A percentile compares a stretch with the other conserved stretches of the same genome.
These are phyloP conservation scores for Alsophila aescularia DNA, from an alignment of 2,888 invertebrate genomes.

Conservation along the genomic window DNA sequence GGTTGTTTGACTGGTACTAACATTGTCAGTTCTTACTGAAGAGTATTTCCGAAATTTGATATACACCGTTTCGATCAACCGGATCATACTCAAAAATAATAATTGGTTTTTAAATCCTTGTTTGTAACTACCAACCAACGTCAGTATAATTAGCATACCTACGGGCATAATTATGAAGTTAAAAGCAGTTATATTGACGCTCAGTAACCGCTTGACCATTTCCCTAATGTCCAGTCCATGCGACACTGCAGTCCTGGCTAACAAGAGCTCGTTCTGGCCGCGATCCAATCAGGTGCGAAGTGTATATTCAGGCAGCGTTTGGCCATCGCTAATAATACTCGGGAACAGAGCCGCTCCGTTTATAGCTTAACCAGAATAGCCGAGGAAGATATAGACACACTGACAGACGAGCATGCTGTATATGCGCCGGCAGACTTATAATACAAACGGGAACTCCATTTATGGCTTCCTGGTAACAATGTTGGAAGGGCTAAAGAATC, in stretches of 20 bases:
- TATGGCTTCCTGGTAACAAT: conserved; percentile 45
- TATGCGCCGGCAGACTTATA: conserved; percentile 50
- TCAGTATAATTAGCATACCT: background rate
- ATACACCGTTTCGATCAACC: conserved; percentile 4
- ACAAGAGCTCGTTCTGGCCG: conserved; percentile 66
- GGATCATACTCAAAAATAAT: background rate
- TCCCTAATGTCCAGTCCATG: conserved; percentile 41
- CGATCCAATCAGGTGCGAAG: conserved; percentile 77
- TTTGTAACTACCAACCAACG: background rate
- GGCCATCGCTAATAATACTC: conserved; percentile 76
- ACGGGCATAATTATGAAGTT: background rate
- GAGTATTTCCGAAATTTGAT: conserved; percentile 15
- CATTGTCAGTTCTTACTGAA: conserved; percentile 5
- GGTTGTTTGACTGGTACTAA: conserved; percentile 12
- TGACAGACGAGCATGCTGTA: conserved; percentile 48
- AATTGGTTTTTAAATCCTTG: background rate
- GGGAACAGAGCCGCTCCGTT: conserved; percentile 65
- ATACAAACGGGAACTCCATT: conserved; percentile 50
- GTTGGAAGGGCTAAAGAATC: background rate
- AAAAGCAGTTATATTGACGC: conserved; percentile 7
- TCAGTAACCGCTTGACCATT: conserved; percentile 15
- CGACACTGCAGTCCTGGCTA: conserved; percentile 51
- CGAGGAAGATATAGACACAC: conserved; percentile 59
- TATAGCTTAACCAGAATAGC: conserved; percentile 78
- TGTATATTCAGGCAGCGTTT: conserved; percentile 61